phyloP scores from a whole-genome alignment of 2,797 vertebrate species.

The Enteromius treurensis region DNA sequence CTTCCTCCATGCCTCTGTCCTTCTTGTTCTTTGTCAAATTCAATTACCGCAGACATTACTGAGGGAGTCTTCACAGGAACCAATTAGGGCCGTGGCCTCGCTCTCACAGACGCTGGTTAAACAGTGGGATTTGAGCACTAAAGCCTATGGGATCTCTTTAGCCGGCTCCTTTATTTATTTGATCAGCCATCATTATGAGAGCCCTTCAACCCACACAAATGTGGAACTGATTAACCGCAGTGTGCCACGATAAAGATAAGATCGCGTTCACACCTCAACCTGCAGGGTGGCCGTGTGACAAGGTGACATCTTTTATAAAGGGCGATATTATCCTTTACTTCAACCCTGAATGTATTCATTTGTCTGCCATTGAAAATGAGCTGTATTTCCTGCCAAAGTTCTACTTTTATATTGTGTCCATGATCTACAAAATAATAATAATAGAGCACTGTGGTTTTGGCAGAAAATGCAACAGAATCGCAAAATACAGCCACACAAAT shows the following conservation, averaged over 20 bases:
- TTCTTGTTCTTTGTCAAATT: slow-evolving; percentile 71
- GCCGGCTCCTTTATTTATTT: slow-evolving; percentile 41
- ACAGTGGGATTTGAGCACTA: slow-evolving; percentile 50
- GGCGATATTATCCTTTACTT: background rate
- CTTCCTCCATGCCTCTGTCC: slow-evolving; percentile 30
- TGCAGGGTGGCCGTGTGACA: slow-evolving; percentile 13
- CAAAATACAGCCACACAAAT: background rate
- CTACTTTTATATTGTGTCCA: background rate
- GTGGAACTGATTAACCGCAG: slow-evolving; percentile 40
- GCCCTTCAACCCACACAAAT: slow-evolving; percentile 40
- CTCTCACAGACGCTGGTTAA: slow-evolving; percentile 40
- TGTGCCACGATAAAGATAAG: slow-evolving; percentile 6
- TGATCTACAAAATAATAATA: background rate
- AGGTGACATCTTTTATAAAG: slow-evolving; percentile 28
- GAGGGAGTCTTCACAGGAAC: slow-evolving; percentile 68
- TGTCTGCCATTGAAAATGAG: background rate
- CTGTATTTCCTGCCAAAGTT: background rate
- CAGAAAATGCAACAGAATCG: background rate
- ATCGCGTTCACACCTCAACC: slow-evolving; percentile 31
- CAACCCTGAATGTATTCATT: background rate
- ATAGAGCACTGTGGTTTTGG: background rate
- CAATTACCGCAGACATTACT: slow-evolving; percentile 73
- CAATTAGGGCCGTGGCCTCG: slow-evolving; percentile 66
- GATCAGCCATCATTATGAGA: slow-evolving; percentile 45
- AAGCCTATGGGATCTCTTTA: slow-evolving; percentile 45